Conservation (phyloP, 1,140 invertebrate genomes). For the Vanessa tameamea region DNA sequence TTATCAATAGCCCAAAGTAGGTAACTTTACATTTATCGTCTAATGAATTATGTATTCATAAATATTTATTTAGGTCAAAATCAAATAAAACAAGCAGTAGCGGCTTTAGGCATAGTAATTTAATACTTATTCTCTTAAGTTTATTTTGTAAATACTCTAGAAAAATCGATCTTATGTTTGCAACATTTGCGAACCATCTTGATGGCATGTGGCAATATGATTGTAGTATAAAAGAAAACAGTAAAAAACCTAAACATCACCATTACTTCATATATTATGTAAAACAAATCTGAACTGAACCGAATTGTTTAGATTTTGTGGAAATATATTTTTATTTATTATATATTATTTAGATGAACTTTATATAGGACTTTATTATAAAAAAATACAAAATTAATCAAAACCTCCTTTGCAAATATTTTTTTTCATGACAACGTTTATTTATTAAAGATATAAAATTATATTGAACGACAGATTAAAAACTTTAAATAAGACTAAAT, state of each 20-base stretch:
- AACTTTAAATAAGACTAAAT: no score
- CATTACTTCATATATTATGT: background rate
- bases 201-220: conserved; percentile 23
- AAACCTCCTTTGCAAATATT: no score
- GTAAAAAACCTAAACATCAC: background rate
- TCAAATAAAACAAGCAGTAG: background rate
- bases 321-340: no score
- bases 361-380: no score
- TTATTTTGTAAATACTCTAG: background rate
- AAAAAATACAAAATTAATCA: no score
- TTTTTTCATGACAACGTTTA: no score
- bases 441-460: no score
- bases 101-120: background rate
- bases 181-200: conserved; percentile 32
- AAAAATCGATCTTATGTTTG: background rate
- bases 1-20: background rate
- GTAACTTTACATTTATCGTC: background rate
- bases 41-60: conserved; percentile 13
- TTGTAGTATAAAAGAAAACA: background rate
- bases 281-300: background rate
- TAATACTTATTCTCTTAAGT: background rate
- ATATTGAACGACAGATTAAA: no score
- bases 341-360: no score
- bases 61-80: conserved; percentile 10
- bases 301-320: no score